Conservation (phyloP, 2,113 vertebrate genomes). For the Hystrix brachyura region DNA sequence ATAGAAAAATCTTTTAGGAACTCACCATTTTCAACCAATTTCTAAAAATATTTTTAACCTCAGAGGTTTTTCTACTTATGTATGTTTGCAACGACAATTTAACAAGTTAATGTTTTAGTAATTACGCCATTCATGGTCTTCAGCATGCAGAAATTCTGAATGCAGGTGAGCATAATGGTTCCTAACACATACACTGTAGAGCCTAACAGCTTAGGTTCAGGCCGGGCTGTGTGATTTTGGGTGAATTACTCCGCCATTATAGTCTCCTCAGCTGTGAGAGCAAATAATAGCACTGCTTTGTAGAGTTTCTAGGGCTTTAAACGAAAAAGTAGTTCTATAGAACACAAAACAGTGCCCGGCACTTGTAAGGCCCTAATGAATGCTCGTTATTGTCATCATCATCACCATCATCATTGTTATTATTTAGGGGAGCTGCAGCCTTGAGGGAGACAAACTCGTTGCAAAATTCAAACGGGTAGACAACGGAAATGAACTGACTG, state of each 20-base stretch:
- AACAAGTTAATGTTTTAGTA: not conserved
- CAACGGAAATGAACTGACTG: slow-evolving; percentile 91
- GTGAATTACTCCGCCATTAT: not conserved
- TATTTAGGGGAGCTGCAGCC: slow-evolving; percentile 90
- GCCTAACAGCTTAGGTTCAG: not conserved
- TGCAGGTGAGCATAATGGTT: not conserved
- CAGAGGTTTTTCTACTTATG: slow-evolving; percentile 1
- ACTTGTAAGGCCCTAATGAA: not conserved
- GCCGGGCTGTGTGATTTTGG: not conserved
- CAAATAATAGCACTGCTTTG: not conserved
- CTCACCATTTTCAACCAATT: not conserved
- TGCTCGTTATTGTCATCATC: not conserved
- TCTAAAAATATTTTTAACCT: slow-evolving; percentile 13
- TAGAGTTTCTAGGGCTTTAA: not conserved
- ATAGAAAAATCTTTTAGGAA: not conserved
- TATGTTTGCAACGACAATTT: not conserved
- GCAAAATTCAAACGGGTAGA: slow-evolving; percentile 93
- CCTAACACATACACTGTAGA: not conserved
- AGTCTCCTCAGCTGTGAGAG: not conserved
- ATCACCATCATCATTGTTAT: not conserved
- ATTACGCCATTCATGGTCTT: not conserved
- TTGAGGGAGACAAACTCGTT: slow-evolving; percentile 90
- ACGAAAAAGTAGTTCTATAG: not conserved
- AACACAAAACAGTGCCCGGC: not conserved
- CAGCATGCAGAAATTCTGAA: not conserved